phyloP scores from a whole-genome alignment of 1,140 invertebrate genomes.

The Leptinotarsa undecemlineata region DNA sequence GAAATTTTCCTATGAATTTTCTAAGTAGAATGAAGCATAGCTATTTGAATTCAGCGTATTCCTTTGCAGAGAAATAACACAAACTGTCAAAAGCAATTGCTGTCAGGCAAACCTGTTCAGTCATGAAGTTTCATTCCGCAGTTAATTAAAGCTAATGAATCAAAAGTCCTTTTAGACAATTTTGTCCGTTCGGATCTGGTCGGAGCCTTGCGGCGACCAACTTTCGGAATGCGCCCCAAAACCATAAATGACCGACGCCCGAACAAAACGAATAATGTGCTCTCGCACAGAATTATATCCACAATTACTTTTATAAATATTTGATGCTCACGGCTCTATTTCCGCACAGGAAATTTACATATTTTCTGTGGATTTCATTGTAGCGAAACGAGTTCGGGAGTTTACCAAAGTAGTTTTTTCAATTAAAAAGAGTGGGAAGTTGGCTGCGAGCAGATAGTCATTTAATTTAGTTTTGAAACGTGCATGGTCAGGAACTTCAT shows the following conservation, averaged over 20 bases:
- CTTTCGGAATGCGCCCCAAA: constrained; percentile 1
- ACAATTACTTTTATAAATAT: constrained; percentile 31
- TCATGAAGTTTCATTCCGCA: constrained; percentile 34
- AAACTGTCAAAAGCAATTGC: constrained; percentile 42
- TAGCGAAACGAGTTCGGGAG: constrained; percentile 10
- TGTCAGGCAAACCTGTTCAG: constrained; percentile 38
- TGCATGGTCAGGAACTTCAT: too few species aligned
- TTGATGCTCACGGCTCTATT: constrained; percentile 26
- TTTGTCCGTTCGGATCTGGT: constrained; percentile 40
- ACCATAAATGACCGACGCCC: background rate
- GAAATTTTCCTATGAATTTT: too few species aligned
- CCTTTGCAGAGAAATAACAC: constrained; percentile 25
- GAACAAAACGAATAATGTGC: background rate
- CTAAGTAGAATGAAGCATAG: too few species aligned
- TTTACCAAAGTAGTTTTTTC: constrained; percentile 18
- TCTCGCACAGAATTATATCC: constrained; percentile 14
- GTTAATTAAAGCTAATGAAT: constrained; percentile 47
- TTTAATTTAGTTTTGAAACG: background rate
- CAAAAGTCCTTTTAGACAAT: constrained; percentile 43
- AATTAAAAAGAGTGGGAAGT: constrained; percentile 13
- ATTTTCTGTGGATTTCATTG: constrained; percentile 22
- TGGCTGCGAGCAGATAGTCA: constrained; percentile 13
- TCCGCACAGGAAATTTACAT: constrained; percentile 24
- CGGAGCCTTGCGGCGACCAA: constrained; percentile 10
- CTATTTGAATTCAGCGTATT: background rate